These are phyloP conservation scores for Mustela erminea DNA, from an alignment of 2,797 vertebrate species.

Conservation along the genomic window DNA sequence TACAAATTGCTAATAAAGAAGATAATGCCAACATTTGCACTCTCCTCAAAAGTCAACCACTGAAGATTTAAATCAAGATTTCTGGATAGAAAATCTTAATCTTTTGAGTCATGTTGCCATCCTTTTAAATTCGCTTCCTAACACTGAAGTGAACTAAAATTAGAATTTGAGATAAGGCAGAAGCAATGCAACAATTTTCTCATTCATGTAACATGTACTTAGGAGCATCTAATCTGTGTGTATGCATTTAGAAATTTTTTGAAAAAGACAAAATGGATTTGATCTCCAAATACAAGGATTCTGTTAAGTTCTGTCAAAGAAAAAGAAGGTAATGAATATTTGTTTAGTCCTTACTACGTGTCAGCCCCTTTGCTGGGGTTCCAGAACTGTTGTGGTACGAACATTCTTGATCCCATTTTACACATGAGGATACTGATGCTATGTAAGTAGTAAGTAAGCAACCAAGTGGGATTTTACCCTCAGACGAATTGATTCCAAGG, in stretches of 20 bases:
- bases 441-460: not conserved
- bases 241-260: constrained; percentile 21
- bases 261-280: not conserved
- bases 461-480: not conserved
- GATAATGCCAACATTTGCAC: constrained; percentile 75
- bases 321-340: constrained; percentile 17
- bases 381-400: constrained; percentile 15
- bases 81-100: constrained; percentile 75
- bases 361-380: not conserved
- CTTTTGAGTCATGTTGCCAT: constrained; percentile 73
- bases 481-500: not conserved
- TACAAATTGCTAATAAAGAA: constrained; percentile 77
- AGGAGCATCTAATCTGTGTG: constrained; percentile 38
- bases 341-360: not conserved
- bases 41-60: constrained; percentile 76
- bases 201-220: constrained; percentile 67
- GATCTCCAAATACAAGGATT: constrained; percentile 34
- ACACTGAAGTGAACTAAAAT: constrained; percentile 70
- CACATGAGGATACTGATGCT: not conserved
- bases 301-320: constrained; percentile 34
- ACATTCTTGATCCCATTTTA: constrained; percentile 8
- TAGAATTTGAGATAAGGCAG: constrained; percentile 70
- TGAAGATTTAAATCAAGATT: constrained; percentile 76
- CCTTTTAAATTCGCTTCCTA: constrained; percentile 70
- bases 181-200: constrained; percentile 63